These are phyloP conservation scores for Aplysia californica DNA, from an alignment of 1,140 invertebrate genomes.

Conservation along the genomic window DNA sequence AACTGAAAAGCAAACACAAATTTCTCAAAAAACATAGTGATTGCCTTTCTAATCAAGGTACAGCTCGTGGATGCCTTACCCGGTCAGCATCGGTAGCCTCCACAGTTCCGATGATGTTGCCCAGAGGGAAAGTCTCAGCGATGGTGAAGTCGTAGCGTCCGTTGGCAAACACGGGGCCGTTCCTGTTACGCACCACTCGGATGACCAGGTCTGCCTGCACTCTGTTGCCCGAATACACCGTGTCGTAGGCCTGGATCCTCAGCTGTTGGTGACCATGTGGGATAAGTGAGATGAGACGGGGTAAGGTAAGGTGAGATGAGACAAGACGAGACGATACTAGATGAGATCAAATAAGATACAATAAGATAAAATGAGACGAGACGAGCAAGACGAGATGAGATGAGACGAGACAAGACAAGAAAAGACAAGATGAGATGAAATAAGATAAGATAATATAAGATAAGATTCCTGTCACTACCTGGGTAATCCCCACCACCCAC, in stretches of 20 bases:
- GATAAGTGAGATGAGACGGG: background rate
- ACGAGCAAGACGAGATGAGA: background rate
- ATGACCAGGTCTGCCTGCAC: slow-evolving; percentile 36
- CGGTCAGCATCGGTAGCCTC: slow-evolving; percentile 54
- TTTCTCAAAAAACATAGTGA: no score
- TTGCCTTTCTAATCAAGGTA: no score
- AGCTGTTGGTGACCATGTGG: no score
- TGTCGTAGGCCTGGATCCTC: slow-evolving; percentile 38
- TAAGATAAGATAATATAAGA: no score
- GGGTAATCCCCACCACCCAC: no score
- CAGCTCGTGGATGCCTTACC: no score
- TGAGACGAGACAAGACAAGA: no score
- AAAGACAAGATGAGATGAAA: no score
- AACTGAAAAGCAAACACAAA: no score
- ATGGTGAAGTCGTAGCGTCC: slow-evolving; percentile 82
- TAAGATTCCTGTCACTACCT: no score
- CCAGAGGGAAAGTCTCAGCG: slow-evolving; percentile 35
- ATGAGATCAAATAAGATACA: background rate
- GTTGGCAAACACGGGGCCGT: slow-evolving; percentile 84
- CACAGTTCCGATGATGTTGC: slow-evolving; percentile 37
- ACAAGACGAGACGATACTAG: background rate
- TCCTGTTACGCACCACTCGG: slow-evolving; percentile 77
- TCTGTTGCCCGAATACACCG: slow-evolving; percentile 38
- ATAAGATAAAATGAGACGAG: background rate
- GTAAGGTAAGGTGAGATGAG: background rate